Evolutionary conservation across 2,797 vertebrate genomes (phyloP).

Genomic region (Pseudomugil gertrudae): DNA sequence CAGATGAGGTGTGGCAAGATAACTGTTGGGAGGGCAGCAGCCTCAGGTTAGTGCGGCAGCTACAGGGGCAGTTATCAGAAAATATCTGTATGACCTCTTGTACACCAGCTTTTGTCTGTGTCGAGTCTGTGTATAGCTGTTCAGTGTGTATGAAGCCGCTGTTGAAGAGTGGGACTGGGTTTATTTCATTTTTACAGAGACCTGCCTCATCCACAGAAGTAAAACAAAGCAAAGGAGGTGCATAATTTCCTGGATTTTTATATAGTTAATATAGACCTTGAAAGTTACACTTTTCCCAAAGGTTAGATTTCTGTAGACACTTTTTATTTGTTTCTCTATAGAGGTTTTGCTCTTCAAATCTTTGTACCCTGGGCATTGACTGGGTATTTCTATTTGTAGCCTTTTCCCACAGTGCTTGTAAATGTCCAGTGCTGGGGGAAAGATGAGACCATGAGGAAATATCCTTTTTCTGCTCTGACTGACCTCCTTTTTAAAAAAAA

Average conservation of each 20-base stretch:
- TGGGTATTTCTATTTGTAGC: slow-evolving; percentile 39
- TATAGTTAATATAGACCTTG: no score
- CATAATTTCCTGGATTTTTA: slow-evolving; percentile 17
- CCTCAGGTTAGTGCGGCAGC: slow-evolving; percentile 40
- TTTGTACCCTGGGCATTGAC: slow-evolving; percentile 56
- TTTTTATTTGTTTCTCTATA: slow-evolving; percentile 42
- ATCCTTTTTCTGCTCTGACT: slow-evolving; percentile 60
- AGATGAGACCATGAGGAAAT: slow-evolving; percentile 39
- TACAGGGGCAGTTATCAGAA: slow-evolving; percentile 41
- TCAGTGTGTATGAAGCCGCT: slow-evolving; percentile 11
- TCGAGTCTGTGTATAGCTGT: slow-evolving; percentile 22
- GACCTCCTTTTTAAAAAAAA: slow-evolving; percentile 61
- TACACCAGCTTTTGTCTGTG: slow-evolving; percentile 39
- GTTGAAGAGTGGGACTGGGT: slow-evolving; percentile 21
- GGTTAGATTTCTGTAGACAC: slow-evolving; percentile 35
- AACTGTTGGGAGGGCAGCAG: slow-evolving; percentile 37
- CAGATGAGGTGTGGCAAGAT: slow-evolving; percentile 67
- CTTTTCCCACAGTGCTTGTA: slow-evolving; percentile 63
- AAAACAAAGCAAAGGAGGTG: slow-evolving; percentile 20
- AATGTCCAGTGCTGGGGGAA: slow-evolving; percentile 23
- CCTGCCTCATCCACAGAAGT: slow-evolving; percentile 18
- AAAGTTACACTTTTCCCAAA: slow-evolving; percentile 30
- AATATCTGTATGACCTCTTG: slow-evolving; percentile 23
- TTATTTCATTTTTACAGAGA: slow-evolving; percentile 24
- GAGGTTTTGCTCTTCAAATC: slow-evolving; percentile 29